Percentiles rank a stretch among this genome's conserved stretches.
Evolutionary conservation across 2,113 vertebrate species (phyloP).

Genomic region (Xenotilapia leptura): DNA sequence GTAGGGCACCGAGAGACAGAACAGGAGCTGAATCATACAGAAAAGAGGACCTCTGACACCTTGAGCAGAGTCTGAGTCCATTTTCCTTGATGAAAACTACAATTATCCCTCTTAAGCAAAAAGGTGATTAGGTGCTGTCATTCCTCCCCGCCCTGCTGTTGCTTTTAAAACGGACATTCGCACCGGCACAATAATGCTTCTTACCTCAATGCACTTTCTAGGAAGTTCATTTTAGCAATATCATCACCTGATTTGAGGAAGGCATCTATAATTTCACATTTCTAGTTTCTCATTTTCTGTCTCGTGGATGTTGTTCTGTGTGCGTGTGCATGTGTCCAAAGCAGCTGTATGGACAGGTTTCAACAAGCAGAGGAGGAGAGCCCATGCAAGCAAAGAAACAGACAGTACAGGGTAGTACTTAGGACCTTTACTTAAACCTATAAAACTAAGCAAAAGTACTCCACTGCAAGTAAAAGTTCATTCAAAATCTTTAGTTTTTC

Average conservation of each 20-base stretch:
- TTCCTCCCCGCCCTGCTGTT: not conserved
- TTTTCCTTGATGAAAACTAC: conserved; percentile 3
- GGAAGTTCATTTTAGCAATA: not conserved
- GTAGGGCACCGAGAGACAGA: not conserved
- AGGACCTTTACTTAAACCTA: not conserved
- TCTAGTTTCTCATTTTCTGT: not conserved
- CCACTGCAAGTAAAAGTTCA: not conserved
- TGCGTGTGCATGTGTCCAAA: not conserved
- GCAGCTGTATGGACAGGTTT: conserved; percentile 44
- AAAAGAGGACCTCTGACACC: not conserved
- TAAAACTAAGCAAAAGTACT: not conserved
- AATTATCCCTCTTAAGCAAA: conserved; percentile 16
- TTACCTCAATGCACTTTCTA: not conserved
- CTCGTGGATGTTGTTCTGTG: not conserved
- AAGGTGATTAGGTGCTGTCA: not conserved
- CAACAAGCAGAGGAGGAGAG: not conserved
- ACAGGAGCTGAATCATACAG: not conserved
- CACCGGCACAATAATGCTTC: not conserved
- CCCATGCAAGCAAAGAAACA: not conserved
- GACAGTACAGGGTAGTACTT: not conserved
- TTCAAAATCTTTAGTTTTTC: not conserved
- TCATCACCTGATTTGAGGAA: not conserved
- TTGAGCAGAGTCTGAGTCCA: not conserved
- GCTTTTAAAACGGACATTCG: conserved; percentile 9
- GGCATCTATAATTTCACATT: not conserved